Base-by-base conservation (phyloP, 1,140 invertebrate species). In the Centruroides vittatus region DNA sequence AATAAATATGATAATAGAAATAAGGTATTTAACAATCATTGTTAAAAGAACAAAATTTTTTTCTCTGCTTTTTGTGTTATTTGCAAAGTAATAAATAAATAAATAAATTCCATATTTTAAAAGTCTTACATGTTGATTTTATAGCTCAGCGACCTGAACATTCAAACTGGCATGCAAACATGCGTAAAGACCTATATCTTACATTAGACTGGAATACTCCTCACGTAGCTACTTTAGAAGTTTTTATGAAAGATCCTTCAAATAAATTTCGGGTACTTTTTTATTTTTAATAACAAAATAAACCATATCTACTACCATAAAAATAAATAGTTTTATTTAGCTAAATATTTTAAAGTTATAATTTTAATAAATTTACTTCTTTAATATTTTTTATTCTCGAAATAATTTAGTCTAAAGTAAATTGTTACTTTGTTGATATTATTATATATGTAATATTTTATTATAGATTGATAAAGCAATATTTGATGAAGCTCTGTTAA, bases 201-300 rank as follows among this genome's bases (percentile, higher is more conserved):
- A 73, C 73, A 7, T 56, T 78, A 13, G 74, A 77, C 61, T 78
- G 76, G 76, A 78, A 78, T 61, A 67, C 72, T 60, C 71, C 74
- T 7, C 71, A 76, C 53, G 65, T 78, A 41, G 76, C 75, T 4
- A 58, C 66, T 35, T 69, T 67, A 13, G 72, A 76, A 67, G 73
- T 78, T 47, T 73, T 76, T 58, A 56, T 71, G 49, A 70, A 69
- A 61, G 71, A 74, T 62, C 73, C 71, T 35, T 70, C 67, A 50
- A 68, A 65, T n/a, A 70, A 69, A 59, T 69, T 73, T 58, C 71
- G 69, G 65, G 73, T 73, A 67, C 53, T 41, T 57, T 41, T 23
- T 23, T 23, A 23, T 23, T 23, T 23, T 23, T 23, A 23, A 23
- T 23, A 23, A 1, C 1, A 23, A 23, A 23, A 23, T 23, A 23